phyloP scores from a whole-genome alignment of 2,888 invertebrate genomes.

The Diarsia dahlii region DNA sequence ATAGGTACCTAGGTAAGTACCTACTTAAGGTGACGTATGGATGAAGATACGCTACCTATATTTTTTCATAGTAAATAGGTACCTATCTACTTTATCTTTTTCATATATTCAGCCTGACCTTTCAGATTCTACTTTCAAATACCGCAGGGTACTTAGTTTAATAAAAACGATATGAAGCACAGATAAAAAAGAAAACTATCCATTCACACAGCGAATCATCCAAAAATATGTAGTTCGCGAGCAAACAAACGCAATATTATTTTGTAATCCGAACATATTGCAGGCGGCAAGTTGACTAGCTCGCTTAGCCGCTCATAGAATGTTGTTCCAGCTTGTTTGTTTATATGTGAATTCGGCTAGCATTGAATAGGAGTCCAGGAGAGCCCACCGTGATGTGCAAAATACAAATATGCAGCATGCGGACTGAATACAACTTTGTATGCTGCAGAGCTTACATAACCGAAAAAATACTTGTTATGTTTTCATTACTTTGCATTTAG shows the following conservation, averaged over 20 bases:
- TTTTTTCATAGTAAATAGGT: not conserved
- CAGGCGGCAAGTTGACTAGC: constrained; percentile 80
- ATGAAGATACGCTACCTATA: not conserved
- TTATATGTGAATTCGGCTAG: constrained; percentile 72
- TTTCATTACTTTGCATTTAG: too few relatives aligned
- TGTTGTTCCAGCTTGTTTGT: constrained; percentile 74
- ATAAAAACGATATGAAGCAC: constrained; percentile 11
- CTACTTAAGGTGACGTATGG: not conserved
- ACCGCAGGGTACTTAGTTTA: not conserved
- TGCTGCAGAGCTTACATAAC: constrained; percentile 23
- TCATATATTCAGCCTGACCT: not conserved
- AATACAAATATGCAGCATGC: constrained; percentile 49
- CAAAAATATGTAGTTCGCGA: constrained; percentile 58
- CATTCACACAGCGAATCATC: constrained; percentile 13
- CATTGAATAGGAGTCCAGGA: constrained; percentile 73
- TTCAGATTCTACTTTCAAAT: not conserved
- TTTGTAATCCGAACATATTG: constrained; percentile 88
- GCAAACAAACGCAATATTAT: constrained; percentile 78
- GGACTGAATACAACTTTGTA: constrained; percentile 46
- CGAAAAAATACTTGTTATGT: not conserved
- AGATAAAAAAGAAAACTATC: not conserved
- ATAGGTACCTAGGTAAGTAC: not conserved
- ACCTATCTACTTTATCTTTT: not conserved
- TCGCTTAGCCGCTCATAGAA: constrained; percentile 66
- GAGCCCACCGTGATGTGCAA: constrained; percentile 61